A percentile compares a stretch with the other conserved stretches of the same genome.
Evolutionary conservation across 2,888 invertebrate species (phyloP).

Genomic region (Griposia aprilina): DNA sequence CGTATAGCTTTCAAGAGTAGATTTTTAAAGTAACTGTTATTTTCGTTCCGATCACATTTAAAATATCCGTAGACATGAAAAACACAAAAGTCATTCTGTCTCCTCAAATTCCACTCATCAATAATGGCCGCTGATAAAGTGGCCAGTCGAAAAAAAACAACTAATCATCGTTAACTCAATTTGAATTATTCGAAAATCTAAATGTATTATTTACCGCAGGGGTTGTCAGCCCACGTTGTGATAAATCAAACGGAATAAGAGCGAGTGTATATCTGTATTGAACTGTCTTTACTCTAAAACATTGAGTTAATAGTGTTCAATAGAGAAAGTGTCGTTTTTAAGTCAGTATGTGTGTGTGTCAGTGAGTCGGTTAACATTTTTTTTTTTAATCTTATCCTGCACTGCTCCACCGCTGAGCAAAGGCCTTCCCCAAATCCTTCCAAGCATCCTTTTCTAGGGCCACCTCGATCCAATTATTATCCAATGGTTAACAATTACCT

Average conservation of each 20-base stretch:
- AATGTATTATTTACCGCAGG: conserved; percentile 48
- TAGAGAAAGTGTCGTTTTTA: conserved; percentile 47
- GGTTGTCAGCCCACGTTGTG: conserved; percentile 36
- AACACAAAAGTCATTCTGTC: background rate
- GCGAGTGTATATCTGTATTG: conserved; percentile 24
- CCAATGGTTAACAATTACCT: too few species aligned
- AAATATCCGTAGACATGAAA: too few species aligned
- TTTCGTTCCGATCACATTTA: too few species aligned
- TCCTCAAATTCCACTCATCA: conserved; percentile 36
- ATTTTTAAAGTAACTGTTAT: too few species aligned
- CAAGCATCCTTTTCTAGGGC: too few species aligned
- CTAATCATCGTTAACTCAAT: conserved; percentile 52
- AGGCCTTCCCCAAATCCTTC: too few species aligned
- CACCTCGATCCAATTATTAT: too few species aligned
- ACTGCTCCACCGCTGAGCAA: too few species aligned
- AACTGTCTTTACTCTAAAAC: conserved; percentile 48
- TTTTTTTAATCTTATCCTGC: too few species aligned
- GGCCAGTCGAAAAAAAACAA: conserved; percentile 44
- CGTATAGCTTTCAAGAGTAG: too few species aligned
- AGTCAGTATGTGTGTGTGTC: too few species aligned
- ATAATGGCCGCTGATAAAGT: conserved; percentile 46
- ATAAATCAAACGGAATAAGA: conserved; percentile 47
- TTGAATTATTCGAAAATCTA: conserved; percentile 45
- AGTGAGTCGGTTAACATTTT: too few species aligned
- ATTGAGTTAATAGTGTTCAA: conserved; percentile 41